These are phyloP conservation scores for Periophthalmodon schlosseri DNA, from an alignment of 2,113 vertebrate genomes.

Conservation along the genomic window DNA sequence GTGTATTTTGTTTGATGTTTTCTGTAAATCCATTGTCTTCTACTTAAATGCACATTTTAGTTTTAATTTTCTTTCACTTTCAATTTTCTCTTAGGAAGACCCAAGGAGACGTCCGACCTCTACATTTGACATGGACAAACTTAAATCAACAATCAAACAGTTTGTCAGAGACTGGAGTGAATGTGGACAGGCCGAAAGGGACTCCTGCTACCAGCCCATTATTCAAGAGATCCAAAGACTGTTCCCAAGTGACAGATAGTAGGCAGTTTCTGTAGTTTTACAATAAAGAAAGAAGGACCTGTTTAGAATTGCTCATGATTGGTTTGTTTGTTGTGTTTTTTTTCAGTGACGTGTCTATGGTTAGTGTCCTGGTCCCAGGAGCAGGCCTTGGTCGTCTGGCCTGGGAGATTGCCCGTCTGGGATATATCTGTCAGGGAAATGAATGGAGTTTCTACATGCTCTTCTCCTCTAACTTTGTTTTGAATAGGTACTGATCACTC, in stretches of 20 bases:
- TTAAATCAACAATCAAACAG: conserved; percentile 98
- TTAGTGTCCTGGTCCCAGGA: conserved; percentile 95
- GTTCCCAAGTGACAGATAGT: conserved; percentile 92
- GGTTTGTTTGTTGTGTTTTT: conserved; percentile 47
- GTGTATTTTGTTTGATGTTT: no score
- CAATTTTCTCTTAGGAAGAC: conserved; percentile 55
- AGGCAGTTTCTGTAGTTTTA: conserved; percentile 37
- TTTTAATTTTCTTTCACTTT: background rate
- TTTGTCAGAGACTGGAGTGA: conserved; percentile 99
- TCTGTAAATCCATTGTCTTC: background rate
- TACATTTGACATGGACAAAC: conserved; percentile 99
- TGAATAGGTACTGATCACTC: conserved; percentile 87
- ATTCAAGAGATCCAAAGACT: conserved; percentile 91
- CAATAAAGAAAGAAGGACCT: background rate
- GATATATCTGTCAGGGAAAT: conserved; percentile 97
- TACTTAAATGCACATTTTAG: background rate
- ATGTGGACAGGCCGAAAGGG: conserved; percentile 88
- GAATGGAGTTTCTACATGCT: conserved; percentile 99
- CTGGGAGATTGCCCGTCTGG: conserved; percentile 95
- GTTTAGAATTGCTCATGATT: background rate
- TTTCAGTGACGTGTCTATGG: conserved; percentile 92
- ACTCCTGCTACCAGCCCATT: conserved; percentile 93
- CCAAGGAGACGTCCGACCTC: conserved; percentile 85
- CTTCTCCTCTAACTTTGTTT: conserved; percentile 98
- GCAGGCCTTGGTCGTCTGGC: conserved; percentile 96